Evolutionary conservation across 2,797 vertebrate genomes (phyloP), one percentile per base, ranked within the genome.

Genomic region (Helostoma temminkii): DNA sequence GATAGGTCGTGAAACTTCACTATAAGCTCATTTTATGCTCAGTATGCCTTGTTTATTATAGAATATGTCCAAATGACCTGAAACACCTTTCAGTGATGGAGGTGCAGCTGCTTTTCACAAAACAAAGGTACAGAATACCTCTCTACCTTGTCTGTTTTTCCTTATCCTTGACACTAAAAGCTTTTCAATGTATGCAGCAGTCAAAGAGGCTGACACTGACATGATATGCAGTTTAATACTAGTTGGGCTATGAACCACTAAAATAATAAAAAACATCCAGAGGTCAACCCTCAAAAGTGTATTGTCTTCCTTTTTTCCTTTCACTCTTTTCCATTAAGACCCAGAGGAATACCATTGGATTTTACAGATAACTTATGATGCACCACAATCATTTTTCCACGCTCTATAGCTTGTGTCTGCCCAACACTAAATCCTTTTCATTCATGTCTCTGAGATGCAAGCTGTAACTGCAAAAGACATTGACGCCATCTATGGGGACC

Each of bases 401-500:
- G 24, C 71, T 54, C 42, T 9, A 45, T 71, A 53, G 50, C 49
- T 50, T 30, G 15, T 62, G 57, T 21, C 11, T 8, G 7, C 55
- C 53, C 36, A 28, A 24, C 49, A 9, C 14, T 9, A 10, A 16
- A 32, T 66, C 21, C 21, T 9, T 65, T 66, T 78, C 46, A 74
- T 53, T 80, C 70, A 76, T 60, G 28, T 47, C 32, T 59, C 32
- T 19, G 1, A 9, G n/a, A 54, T 53, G 50, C 10, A 39, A 48
- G n/a, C 34, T 14, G 32, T 3, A 16, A 36, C 62, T 19, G 21
- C 8, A n/a, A 45, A 45, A 39, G 21, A 48, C 60, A 42, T 36
- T 78, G 61, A 57, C 32, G 72, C 89, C 92, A 89, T 88, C 90
- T 91, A 81, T 65, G 26, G 91, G 75, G 2, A 41, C n/a, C 15